Evolutionary conservation across 2,888 invertebrate genomes (phyloP).

Genomic region (Cheilosia pagana): DNA sequence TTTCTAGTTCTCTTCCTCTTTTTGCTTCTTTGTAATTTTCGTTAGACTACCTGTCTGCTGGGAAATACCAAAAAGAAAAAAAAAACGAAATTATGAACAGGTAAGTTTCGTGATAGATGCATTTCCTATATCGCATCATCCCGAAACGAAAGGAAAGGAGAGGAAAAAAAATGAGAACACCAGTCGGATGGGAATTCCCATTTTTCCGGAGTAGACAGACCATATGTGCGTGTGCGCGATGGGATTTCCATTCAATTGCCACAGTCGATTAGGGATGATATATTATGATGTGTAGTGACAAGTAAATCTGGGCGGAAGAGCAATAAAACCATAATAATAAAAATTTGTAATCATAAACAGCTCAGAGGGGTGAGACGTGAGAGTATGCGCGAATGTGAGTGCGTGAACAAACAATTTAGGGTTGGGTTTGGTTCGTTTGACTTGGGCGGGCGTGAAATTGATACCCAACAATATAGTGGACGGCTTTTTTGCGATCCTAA

Average conservation of each 20-base stretch:
- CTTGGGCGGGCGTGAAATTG: constrained; percentile 59
- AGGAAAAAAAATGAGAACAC: constrained; percentile 37
- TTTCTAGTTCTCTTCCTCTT: neutral
- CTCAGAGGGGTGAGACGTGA: constrained; percentile 30
- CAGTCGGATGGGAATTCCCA: constrained; percentile 73
- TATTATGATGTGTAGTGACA: constrained; percentile 69
- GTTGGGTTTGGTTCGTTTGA: constrained; percentile 23
- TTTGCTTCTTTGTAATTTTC: constrained; percentile 19
- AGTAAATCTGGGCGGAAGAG: constrained; percentile 63
- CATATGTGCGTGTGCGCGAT: constrained; percentile 21
- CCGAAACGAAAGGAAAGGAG: constrained; percentile 13
- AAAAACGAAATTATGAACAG: constrained; percentile 43
- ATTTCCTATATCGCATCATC: constrained; percentile 35
- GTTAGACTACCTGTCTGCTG: constrained; percentile 66
- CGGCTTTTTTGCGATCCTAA: neutral
- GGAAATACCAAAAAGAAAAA: constrained; percentile 45
- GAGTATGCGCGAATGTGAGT: constrained; percentile 23
- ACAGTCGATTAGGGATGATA: constrained; percentile 69
- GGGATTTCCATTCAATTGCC: constrained; percentile 67
- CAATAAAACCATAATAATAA: constrained; percentile 63
- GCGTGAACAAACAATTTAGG: constrained; percentile 43
- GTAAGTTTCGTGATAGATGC: constrained; percentile 51
- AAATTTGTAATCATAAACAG: constrained; percentile 36
- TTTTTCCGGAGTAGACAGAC: constrained; percentile 52
- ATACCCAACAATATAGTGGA: constrained; percentile 14